These are phyloP conservation scores for Caerostris extrusa DNA, from an alignment of 1,140 invertebrate genomes.

Conservation along the genomic window DNA sequence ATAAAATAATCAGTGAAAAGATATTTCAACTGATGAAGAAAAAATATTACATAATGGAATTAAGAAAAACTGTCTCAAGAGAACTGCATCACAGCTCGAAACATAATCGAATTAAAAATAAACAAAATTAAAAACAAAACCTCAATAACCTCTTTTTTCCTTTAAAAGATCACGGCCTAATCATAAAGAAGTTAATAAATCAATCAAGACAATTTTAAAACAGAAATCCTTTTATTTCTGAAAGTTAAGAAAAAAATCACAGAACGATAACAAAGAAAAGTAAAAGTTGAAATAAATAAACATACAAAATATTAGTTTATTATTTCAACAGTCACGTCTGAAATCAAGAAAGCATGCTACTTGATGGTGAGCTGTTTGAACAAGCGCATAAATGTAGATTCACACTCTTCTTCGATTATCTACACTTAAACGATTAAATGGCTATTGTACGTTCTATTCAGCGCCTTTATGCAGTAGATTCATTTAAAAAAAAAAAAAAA, in stretches of 20 bases:
- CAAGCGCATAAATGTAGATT: slow-evolving; percentile 74
- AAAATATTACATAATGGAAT: too few species aligned
- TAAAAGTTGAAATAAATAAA: slow-evolving; percentile 29
- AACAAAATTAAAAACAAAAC: neutral
- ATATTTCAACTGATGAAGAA: too few species aligned
- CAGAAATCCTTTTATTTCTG: neutral
- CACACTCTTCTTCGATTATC: slow-evolving; percentile 73
- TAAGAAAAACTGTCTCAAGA: too few species aligned
- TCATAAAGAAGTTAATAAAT: slow-evolving; percentile 34
- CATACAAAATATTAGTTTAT: slow-evolving; percentile 54
- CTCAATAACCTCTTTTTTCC: neutral
- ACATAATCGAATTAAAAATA: neutral
- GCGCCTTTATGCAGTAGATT: slow-evolving; percentile 66
- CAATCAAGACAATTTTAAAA: slow-evolving; percentile 29
- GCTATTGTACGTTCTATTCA: slow-evolving; percentile 58
- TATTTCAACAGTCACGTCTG: slow-evolving; percentile 41
- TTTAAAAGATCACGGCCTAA: neutral
- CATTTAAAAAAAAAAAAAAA: slow-evolving; percentile 25
- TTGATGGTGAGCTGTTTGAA: slow-evolving; percentile 58
- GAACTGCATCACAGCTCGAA: too few species aligned
- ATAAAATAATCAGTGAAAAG: too few species aligned
- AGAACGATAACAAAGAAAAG: neutral
- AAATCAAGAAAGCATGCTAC: slow-evolving; percentile 37
- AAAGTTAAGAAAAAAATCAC: slow-evolving; percentile 4
- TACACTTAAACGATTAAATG: slow-evolving; percentile 75